Base-by-base conservation (phyloP, 2,113 vertebrate genomes). In the Piaya cayana region DNA sequence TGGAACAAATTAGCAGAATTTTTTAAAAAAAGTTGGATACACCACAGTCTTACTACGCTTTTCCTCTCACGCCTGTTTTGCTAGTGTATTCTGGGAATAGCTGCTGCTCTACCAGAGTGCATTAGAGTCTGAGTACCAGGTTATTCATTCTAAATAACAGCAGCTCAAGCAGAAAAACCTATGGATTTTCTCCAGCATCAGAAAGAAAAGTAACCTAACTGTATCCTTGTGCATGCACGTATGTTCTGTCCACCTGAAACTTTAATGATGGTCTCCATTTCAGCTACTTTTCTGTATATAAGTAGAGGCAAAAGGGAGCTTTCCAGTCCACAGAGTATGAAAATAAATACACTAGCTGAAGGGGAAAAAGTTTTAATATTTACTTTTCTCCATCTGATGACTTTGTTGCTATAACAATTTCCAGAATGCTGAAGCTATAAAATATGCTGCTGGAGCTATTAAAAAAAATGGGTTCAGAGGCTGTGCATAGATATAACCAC, bases 1-100 rank as follows among this genome's bases (percentile, higher is more conserved):
- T 9, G 47, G 74, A 94, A 91, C 45, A 87, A 82, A 63, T 7
- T 42, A 16, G 45, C 32, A 69, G 55, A 64, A 47, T 58, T n/a
- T n/a, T n/a, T n/a, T n/a, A 83, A 94, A 93, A 95, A 94, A 67
- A 91, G 59, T 30, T 60, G 52, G 80, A 79, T 49, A 30, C 15
- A 86, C 45, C 55, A 68, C 30, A 82, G 45, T 79, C 45, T 55
- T 37, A 37, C 9, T 45, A 62, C 29, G 36, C 75, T 93, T 81
- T 82, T 59, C 65, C n/a, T 43, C 45, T 91, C 53, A 23, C 21
- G 63, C 39, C 58, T 91, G 67, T 85, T 92, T 91, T 91, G 29
- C 37, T 45, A n/a, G 39, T 15, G n/a, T 49, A 32, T 63, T 50
- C 42, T 74, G 34, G 29, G 68, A 90, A 75, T 8, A 83, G 77